Evolutionary conservation across 1,140 invertebrate genomes (phyloP).

Genomic region (Sminthurinus signatus): DNA sequence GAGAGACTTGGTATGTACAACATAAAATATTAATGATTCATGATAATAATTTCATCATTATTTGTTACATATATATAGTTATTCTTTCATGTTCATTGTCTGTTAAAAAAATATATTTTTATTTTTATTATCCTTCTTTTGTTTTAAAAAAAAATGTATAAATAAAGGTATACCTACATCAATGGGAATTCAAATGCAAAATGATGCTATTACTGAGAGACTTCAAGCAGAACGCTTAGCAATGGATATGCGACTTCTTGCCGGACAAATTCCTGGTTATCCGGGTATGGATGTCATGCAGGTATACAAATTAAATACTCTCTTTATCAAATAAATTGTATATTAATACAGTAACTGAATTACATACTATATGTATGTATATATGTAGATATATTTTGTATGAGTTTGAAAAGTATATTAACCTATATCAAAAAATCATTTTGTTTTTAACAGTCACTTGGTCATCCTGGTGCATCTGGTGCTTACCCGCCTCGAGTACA

Average conservation of each 20-base stretch:
- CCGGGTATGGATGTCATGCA: conserved; percentile 39
- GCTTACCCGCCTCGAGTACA: no score
- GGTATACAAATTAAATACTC: no score
- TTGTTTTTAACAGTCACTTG: no score
- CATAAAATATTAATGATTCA: not conserved
- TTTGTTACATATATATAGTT: not conserved
- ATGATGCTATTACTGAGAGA: conserved; percentile 44
- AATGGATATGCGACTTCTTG: conserved; percentile 59
- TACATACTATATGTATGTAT: no score
- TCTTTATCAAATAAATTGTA: no score
- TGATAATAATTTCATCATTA: not conserved
- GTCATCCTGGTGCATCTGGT: conserved; percentile 48
- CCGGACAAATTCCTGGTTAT: conserved; percentile 39
- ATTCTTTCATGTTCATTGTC: no score
- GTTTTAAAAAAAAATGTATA: not conserved
- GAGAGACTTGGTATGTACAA: conserved; percentile 62
- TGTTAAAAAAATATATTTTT: not conserved
- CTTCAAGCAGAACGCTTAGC: conserved; percentile 61
- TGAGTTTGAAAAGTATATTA: no score
- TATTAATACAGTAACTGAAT: no score
- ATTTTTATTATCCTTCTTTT: conserved; percentile 3
- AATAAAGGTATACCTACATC: conserved; percentile 40
- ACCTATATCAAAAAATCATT: no score
- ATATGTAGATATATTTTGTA: no score
- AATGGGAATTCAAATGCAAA: conserved; percentile 29